phyloP scores from a whole-genome alignment of 2,797 vertebrate genomes.

The Melopsittacus undulatus region DNA sequence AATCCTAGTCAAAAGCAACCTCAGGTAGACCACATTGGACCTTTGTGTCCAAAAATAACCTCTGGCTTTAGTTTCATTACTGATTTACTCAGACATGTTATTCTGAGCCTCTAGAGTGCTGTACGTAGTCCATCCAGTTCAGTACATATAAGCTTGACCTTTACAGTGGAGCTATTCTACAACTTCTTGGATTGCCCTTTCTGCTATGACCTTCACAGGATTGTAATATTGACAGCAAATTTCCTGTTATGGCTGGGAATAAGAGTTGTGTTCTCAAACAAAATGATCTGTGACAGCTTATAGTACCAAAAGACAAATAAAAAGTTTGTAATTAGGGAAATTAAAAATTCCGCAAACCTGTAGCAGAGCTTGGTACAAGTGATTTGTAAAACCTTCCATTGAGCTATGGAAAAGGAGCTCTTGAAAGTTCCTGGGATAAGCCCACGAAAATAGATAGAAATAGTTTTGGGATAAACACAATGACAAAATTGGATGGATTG shows the following conservation, averaged over 20 bases:
- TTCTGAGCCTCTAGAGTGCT: background rate
- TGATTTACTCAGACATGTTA: background rate
- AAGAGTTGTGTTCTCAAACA: constrained; percentile 1
- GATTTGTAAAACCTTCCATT: background rate
- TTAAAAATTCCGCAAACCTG: background rate
- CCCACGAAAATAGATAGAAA: background rate
- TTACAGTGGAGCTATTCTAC: background rate
- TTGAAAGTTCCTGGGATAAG: background rate
- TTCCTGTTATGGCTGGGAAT: background rate
- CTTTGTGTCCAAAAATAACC: background rate
- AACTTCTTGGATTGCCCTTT: background rate
- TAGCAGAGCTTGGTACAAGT: background rate
- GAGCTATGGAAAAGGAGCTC: background rate
- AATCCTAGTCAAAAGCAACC: background rate
- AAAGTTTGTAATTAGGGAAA: background rate
- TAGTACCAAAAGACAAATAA: background rate
- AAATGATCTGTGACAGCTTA: background rate
- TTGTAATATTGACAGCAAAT: background rate
- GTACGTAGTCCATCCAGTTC: background rate
- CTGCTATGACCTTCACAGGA: background rate
- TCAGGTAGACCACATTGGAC: background rate
- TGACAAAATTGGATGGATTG: background rate
- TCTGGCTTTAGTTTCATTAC: background rate
- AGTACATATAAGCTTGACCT: background rate
- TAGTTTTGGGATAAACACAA: background rate